Conservation (phyloP, 2,888 invertebrate species). For the Diabrotica balteata region DNA sequence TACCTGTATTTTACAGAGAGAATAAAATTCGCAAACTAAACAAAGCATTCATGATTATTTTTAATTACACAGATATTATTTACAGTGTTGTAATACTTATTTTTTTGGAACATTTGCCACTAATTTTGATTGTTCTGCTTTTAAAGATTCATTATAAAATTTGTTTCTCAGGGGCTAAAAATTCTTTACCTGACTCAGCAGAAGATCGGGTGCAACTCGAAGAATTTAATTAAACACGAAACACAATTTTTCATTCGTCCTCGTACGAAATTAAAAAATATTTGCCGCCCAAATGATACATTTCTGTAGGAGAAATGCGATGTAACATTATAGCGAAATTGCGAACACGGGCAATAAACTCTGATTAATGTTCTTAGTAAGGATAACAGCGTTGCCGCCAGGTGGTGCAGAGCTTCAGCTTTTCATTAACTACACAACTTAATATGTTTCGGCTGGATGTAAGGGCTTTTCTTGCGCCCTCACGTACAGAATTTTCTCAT, state of each 20-base stretch:
- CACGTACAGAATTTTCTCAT: neutral
- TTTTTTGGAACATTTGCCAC: no score
- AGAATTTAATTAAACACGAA: constrained; percentile 18
- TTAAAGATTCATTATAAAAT: no score
- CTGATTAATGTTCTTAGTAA: constrained; percentile 26
- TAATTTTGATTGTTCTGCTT: no score
- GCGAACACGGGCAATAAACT: constrained; percentile 26
- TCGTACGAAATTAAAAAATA: constrained; percentile 15
- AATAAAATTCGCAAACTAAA: no score
- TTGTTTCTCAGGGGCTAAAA: neutral
- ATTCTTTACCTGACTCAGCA: neutral
- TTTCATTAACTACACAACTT: constrained; percentile 11
- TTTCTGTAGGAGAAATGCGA: constrained; percentile 15
- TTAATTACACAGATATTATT: no score
- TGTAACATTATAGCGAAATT: constrained; percentile 21
- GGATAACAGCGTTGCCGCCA: constrained; percentile 14
- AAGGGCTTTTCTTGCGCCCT: neutral
- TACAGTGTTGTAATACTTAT: no score
- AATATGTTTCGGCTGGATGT: constrained; percentile 3
- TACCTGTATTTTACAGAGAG: no score
- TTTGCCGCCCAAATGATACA: constrained; percentile 22
- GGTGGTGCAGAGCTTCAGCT: constrained; percentile 5
- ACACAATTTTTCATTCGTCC: constrained; percentile 15
- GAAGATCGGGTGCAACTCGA: neutral
- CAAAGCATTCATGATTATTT: no score